Evolutionary conservation across 2,797 vertebrate species (phyloP).

Genomic region (Cyprinodon diabolis): DNA sequence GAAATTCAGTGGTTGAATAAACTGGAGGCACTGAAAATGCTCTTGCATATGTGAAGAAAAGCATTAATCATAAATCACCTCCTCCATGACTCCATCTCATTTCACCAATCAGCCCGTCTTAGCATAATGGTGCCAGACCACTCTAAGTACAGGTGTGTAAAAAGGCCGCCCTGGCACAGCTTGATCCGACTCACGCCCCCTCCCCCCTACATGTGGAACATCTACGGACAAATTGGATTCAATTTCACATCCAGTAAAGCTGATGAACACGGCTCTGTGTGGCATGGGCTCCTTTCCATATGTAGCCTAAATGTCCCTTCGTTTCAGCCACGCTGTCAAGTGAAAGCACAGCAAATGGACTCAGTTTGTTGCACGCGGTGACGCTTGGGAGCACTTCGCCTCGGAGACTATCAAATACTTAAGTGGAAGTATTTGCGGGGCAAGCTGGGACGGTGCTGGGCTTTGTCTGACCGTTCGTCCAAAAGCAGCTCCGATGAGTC

Average conservation of each 20-base stretch:
- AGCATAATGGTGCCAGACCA: slow-evolving; percentile 23
- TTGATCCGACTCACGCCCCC: neutral
- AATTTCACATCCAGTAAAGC: slow-evolving; percentile 73
- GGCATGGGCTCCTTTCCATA: slow-evolving; percentile 65
- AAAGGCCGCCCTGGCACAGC: slow-evolving; percentile 18
- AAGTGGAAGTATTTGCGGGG: slow-evolving; percentile 71
- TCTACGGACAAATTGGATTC: slow-evolving; percentile 47
- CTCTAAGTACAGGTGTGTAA: slow-evolving; percentile 17
- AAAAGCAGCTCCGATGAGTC: slow-evolving; percentile 50
- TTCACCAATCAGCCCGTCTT: slow-evolving; percentile 1
- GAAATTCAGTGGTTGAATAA: neutral
- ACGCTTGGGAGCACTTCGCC: slow-evolving; percentile 35
- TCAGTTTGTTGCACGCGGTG: slow-evolving; percentile 45
- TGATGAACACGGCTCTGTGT: slow-evolving; percentile 42
- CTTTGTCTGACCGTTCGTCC: slow-evolving; percentile 68
- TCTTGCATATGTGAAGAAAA: neutral
- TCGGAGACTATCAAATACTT: slow-evolving; percentile 56
- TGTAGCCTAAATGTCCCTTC: slow-evolving; percentile 74
- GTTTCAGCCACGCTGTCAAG: slow-evolving; percentile 59
- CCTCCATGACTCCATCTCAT: neutral
- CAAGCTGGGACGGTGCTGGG: slow-evolving; percentile 47
- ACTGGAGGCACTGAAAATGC: neutral
- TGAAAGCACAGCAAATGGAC: slow-evolving; percentile 50
- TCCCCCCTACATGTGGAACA: slow-evolving; percentile 28
- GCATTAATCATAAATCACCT: slow-evolving; percentile 3